Conservation (phyloP, 2,888 invertebrate species). For the Ashinkailepas kermadecensis region DNA sequence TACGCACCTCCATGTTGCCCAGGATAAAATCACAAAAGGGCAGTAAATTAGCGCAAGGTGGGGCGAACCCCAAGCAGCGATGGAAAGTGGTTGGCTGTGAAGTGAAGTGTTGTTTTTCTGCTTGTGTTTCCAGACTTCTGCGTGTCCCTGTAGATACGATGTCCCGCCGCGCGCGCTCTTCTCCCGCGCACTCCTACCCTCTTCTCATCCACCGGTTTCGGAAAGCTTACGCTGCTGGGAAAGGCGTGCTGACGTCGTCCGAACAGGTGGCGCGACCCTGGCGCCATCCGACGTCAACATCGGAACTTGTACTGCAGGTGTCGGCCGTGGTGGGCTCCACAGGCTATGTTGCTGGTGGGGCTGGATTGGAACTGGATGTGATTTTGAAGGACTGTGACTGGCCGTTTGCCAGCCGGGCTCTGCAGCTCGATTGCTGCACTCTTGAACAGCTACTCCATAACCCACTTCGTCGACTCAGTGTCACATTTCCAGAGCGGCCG, state of each 20-base stretch:
- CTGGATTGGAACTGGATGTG: background rate
- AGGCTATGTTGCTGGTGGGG: background rate
- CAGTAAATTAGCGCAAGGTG: no score
- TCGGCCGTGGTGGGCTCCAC: background rate
- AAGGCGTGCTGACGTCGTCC: background rate
- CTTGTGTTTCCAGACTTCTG: background rate
- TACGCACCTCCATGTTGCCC: no score
- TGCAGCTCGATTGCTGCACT: no score
- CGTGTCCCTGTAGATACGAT: background rate
- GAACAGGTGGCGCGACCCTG: background rate
- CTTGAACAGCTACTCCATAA: no score
- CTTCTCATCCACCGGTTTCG: background rate
- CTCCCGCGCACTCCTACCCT: background rate
- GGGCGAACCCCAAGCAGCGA: background rate
- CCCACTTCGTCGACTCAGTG: no score
- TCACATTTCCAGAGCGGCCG: no score
- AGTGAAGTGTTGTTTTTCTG: background rate
- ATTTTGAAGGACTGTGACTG: background rate
- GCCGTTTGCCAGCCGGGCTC: no score
- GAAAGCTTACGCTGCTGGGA: background rate
- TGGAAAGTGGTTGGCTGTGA: background rate
- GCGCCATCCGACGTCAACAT: background rate
- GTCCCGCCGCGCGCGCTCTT: background rate
- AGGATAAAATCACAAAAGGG: no score
- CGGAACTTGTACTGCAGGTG: background rate